A percentile compares a stretch with the other conserved stretches of the same genome.
Conservation (phyloP, 92 coral and sea anemone species). For the Actinernus sp. region DNA sequence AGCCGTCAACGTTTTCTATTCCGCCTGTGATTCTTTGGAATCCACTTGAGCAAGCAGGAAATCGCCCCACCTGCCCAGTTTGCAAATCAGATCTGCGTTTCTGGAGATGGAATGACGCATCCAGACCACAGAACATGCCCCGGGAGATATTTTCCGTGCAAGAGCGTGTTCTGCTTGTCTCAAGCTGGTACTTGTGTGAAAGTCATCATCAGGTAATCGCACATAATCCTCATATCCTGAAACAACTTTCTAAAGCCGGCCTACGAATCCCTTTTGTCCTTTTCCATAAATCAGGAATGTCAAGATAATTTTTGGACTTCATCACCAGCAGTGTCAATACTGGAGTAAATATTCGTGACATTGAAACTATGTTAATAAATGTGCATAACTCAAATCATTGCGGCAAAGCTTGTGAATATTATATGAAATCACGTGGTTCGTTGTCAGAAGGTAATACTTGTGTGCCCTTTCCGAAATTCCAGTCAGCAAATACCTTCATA, state of each 20-base stretch:
- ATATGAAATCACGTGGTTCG: no score
- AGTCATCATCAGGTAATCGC: no score
- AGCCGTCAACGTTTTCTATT: slow-evolving; percentile 2
- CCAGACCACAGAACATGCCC: slow-evolving; percentile 27
- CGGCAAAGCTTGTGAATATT: slow-evolving; percentile 20
- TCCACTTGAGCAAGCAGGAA: no score
- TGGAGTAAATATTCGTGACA: slow-evolving; percentile 53
- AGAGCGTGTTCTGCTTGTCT: slow-evolving; percentile 57
- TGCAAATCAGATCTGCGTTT: slow-evolving; percentile 32
- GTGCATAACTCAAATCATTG: slow-evolving; percentile 16
- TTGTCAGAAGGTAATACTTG: no score
- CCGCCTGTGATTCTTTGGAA: no score
- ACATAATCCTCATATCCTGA: no score
- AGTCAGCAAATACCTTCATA: no score
- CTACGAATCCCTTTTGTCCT: no score
- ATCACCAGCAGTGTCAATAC: slow-evolving; percentile 28
- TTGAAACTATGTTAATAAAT: slow-evolving; percentile 47
- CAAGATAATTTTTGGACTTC: slow-evolving; percentile 30
- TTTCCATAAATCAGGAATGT: no score
- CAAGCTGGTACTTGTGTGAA: no score
- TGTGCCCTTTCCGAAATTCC: no score
- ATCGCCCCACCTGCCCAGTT: slow-evolving; percentile 39
- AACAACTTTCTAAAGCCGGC: no score
- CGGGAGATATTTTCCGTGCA: slow-evolving; percentile 46
- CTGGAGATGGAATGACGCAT: slow-evolving; percentile 69